Evolutionary conservation across 2,888 invertebrate genomes (phyloP).

Genomic region (Sialis fuliginosa): DNA sequence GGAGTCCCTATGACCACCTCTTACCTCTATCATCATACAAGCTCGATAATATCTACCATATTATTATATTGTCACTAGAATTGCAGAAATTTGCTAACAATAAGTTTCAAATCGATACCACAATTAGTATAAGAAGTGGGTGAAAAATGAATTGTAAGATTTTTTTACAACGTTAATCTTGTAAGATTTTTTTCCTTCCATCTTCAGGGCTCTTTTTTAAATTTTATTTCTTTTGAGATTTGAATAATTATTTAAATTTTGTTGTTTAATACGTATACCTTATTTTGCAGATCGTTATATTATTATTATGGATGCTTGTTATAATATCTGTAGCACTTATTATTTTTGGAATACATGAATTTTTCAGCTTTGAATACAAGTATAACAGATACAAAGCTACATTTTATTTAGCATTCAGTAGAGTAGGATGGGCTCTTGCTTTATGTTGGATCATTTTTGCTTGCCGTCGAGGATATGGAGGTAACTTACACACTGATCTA

Average conservation of each 20-base stretch:
- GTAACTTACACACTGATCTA: conserved; percentile 16
- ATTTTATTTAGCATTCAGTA: conserved; percentile 11
- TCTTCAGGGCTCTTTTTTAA: no score
- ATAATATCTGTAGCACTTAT: not conserved
- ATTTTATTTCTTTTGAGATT: no score
- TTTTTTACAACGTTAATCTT: no score
- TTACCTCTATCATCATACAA: no score
- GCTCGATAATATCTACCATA: no score
- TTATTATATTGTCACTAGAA: no score
- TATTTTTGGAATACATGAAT: not conserved
- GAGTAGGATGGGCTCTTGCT: conserved; percentile 47
- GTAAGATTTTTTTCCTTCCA: not conserved
- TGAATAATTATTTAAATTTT: no score
- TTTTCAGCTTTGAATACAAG: not conserved
- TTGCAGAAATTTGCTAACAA: no score
- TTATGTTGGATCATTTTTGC: conserved; percentile 49
- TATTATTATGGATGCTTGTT: not conserved
- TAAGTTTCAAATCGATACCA: no score
- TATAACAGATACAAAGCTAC: not conserved
- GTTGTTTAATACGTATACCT: not conserved
- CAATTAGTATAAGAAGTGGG: no score
- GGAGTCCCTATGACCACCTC: no score
- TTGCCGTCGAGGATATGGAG: conserved; percentile 47
- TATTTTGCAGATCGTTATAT: not conserved
- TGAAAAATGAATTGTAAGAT: no score